These are phyloP conservation scores for Penaeus chinensis DNA, from an alignment of 1,140 invertebrate species.

Conservation along the genomic window DNA sequence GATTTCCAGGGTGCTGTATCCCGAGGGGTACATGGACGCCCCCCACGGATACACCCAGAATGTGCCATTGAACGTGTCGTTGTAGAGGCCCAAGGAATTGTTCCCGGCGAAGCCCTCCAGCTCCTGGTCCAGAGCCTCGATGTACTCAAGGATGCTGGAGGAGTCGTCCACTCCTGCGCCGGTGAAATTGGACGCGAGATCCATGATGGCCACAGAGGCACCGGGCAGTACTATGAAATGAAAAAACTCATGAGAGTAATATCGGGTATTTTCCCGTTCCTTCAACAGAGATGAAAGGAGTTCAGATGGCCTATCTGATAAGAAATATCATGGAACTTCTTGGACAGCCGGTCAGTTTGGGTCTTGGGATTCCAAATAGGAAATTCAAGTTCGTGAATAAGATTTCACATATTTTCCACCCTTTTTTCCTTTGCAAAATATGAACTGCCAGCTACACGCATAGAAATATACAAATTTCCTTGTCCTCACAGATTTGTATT, in stretches of 20 bases:
- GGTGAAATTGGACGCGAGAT: slow-evolving; percentile 17
- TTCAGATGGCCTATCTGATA: too few relatives aligned
- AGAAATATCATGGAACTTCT: too few relatives aligned
- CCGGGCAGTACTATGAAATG: neutral
- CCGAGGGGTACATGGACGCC: slow-evolving; percentile 80
- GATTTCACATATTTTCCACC: too few relatives aligned
- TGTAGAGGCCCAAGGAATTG: slow-evolving; percentile 26
- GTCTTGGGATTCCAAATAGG: too few relatives aligned
- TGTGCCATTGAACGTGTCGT: slow-evolving; percentile 53
- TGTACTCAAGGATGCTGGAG: slow-evolving; percentile 30
- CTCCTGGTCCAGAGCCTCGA: slow-evolving; percentile 29
- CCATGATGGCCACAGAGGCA: slow-evolving; percentile 17
- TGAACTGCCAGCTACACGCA: too few relatives aligned
- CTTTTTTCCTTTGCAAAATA: too few relatives aligned
- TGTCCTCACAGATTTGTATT: too few relatives aligned
- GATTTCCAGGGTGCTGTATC: slow-evolving; percentile 87
- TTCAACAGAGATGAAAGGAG: neutral
- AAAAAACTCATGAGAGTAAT: neutral
- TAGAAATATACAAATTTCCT: too few relatives aligned
- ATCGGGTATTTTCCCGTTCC: too few relatives aligned
- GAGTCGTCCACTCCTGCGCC: slow-evolving; percentile 31
- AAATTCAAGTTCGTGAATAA: too few relatives aligned
- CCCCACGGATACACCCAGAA: slow-evolving; percentile 64
- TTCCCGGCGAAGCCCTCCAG: slow-evolving; percentile 37
- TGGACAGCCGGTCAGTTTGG: too few relatives aligned